These are phyloP conservation scores for Luscinia megarhynchos DNA, from an alignment of 2,797 vertebrate species.

Conservation along the genomic window DNA sequence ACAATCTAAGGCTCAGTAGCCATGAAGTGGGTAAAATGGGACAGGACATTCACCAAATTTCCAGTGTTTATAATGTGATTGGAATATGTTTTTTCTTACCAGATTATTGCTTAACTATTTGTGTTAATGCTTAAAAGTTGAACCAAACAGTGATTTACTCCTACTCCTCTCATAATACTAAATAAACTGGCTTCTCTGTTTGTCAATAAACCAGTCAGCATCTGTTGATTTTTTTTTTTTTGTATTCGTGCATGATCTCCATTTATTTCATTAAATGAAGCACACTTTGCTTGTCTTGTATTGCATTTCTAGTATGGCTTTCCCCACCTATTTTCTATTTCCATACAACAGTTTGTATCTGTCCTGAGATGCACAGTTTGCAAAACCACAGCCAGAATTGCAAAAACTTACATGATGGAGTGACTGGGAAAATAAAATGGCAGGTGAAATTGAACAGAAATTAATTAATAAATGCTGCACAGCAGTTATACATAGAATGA, in stretches of 20 bases:
- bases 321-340: background rate
- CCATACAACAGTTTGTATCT: background rate
- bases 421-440: background rate
- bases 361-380: background rate
- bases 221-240: background rate
- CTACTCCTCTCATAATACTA: background rate
- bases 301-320: background rate
- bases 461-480: background rate
- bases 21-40: background rate
- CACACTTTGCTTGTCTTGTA: background rate
- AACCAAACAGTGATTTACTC: background rate
- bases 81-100: background rate
- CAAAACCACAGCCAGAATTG: background rate
- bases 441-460: background rate
- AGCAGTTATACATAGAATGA: background rate
- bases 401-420: background rate
- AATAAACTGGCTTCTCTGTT: background rate
- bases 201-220: background rate
- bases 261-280: background rate
- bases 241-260: background rate
- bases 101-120: background rate
- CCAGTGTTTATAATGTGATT: background rate
- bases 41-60: background rate
- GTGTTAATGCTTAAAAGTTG: background rate
- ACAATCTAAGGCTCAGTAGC: background rate